Conservation (phyloP, 2,797 vertebrate genomes). For the Muscicapa comitata region DNA sequence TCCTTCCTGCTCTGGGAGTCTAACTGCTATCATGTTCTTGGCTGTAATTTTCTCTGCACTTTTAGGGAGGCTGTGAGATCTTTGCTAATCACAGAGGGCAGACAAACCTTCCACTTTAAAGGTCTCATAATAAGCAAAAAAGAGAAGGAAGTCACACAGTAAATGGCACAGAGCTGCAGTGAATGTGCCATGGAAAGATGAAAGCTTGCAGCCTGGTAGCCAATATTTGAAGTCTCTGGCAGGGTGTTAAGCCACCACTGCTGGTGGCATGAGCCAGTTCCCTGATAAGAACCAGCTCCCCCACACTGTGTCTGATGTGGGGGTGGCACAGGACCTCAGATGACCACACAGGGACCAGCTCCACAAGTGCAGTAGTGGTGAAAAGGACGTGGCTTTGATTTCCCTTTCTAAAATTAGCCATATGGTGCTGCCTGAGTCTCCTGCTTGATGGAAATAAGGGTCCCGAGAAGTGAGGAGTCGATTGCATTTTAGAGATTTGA, state of each 20-base stretch:
- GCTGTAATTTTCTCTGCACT: slow-evolving; percentile 26
- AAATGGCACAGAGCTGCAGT: background rate
- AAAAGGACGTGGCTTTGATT: background rate
- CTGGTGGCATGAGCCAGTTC: background rate
- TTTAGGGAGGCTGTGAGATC: background rate
- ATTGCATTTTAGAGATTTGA: background rate
- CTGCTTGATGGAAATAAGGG: background rate
- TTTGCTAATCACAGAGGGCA: slow-evolving; percentile 12
- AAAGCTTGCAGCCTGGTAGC: background rate
- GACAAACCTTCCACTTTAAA: background rate
- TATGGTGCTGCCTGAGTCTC: background rate
- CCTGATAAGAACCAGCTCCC: background rate
- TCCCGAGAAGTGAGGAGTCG: background rate
- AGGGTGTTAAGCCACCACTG: background rate
- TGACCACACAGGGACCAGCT: background rate
- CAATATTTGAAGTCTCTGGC: background rate
- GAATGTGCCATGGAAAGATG: background rate
- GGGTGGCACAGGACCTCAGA: background rate
- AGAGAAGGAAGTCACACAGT: background rate
- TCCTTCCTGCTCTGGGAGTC: background rate
- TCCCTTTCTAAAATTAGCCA: background rate
- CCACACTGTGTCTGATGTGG: accelerated
- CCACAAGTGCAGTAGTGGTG: accelerated
- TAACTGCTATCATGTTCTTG: background rate
- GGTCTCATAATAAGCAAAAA: background rate